Evolutionary conservation across 2,888 invertebrate species (phyloP).

Genomic region (Pyrrhosoma nymphula): DNA sequence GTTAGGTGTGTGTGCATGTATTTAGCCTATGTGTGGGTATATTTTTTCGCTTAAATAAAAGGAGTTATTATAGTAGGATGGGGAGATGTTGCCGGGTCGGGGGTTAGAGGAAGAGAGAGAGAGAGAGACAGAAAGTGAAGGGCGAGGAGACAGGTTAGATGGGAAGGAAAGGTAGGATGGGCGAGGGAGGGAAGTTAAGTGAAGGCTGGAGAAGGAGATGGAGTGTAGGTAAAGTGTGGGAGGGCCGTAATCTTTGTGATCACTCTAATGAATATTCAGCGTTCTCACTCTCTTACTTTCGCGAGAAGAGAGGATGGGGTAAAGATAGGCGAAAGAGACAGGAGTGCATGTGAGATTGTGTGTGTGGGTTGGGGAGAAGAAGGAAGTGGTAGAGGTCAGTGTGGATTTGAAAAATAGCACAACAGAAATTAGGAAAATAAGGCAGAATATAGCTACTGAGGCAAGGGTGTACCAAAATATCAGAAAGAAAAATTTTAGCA

Average conservation of each 20-base stretch:
- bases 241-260: slow-evolving; percentile 60
- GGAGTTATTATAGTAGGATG: neutral
- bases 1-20: neutral
- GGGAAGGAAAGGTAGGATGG: neutral
- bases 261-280: slow-evolving; percentile 64
- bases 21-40: neutral
- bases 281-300: slow-evolving; percentile 59
- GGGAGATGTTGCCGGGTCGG: neutral
- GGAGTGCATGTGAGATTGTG: neutral
- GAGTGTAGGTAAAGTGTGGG: slow-evolving; percentile 51
- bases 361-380: neutral
- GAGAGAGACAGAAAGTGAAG: neutral
- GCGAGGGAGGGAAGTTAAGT: slow-evolving; percentile 10
- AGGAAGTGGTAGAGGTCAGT: neutral
- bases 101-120: neutral
- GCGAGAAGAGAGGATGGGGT: neutral
- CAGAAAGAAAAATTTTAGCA: too few species aligned
- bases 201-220: slow-evolving; percentile 34
- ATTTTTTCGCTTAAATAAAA: neutral
- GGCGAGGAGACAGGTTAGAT: neutral
- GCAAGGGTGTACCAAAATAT: too few species aligned
- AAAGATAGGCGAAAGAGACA: neutral
- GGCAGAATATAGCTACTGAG: too few species aligned
- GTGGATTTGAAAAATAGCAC: too few species aligned
- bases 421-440: too few species aligned